These are phyloP conservation scores for Celastrina argiolus DNA, from an alignment of 2,888 invertebrate species.

Conservation along the genomic window DNA sequence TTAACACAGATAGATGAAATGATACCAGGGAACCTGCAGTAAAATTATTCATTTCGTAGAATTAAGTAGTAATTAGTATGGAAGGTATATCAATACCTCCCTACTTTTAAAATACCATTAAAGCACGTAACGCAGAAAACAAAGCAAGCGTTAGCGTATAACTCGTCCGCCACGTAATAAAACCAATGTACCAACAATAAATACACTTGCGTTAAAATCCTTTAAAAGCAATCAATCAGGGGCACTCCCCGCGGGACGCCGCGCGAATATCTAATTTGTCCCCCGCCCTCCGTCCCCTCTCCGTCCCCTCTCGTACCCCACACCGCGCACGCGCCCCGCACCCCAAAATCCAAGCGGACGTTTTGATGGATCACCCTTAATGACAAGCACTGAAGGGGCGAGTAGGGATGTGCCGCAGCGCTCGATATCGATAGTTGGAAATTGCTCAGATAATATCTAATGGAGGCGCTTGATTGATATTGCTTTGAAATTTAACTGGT, in stretches of 20 bases:
- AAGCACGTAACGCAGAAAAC: not conserved
- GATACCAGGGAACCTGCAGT: no score
- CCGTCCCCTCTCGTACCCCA: slow-evolving; percentile 36
- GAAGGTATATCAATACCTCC: no score
- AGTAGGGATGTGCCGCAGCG: slow-evolving; percentile 46
- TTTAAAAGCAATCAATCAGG: slow-evolving; percentile 68
- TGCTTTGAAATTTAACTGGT: slow-evolving; percentile 22
- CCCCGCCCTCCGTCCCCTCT: slow-evolving; percentile 39
- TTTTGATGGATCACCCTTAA: slow-evolving; percentile 79
- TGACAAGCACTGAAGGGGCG: slow-evolving; percentile 73
- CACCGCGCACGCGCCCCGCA: slow-evolving; percentile 65
- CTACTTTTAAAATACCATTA: no score
- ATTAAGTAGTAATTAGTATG: no score
- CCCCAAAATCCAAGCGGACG: slow-evolving; percentile 75
- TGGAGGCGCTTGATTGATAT: slow-evolving; percentile 24
- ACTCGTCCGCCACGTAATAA: not conserved
- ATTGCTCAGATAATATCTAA: slow-evolving; percentile 29
- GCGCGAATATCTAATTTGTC: slow-evolving; percentile 74
- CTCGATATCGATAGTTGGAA: slow-evolving; percentile 30
- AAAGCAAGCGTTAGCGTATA: not conserved
- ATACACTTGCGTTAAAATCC: slow-evolving; percentile 35
- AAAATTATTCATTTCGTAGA: no score
- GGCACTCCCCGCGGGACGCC: slow-evolving; percentile 68
- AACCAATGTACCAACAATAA: slow-evolving; percentile 10
- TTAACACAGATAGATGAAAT: no score